Evolutionary conservation across 2,113 vertebrate genomes (phyloP).

Genomic region (Mungos mungo): DNA sequence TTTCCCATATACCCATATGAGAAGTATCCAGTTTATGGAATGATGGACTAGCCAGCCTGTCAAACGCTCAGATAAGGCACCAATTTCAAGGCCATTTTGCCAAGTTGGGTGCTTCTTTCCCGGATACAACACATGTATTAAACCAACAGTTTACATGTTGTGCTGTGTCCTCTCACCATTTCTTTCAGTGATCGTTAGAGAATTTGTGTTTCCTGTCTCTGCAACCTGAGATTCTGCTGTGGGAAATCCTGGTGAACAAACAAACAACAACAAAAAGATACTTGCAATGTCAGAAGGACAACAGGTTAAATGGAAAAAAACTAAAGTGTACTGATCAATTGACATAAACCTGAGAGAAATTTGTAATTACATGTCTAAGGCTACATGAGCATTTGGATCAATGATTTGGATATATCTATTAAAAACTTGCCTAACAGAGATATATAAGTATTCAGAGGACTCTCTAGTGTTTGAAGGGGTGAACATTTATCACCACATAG

Average conservation of each 20-base stretch:
- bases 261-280: background rate
- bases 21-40: background rate
- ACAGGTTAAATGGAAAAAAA: background rate
- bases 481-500: background rate
- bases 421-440: background rate
- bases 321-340: background rate
- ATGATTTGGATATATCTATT: background rate
- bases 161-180: background rate
- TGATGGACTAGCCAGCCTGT: background rate
- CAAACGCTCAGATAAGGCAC: background rate
- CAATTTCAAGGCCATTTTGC: background rate
- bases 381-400: background rate
- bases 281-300: background rate
- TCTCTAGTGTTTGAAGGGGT: background rate
- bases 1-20: background rate
- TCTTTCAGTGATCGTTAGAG: background rate
- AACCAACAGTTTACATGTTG: background rate
- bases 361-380: background rate
- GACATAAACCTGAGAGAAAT: background rate
- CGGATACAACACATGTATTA: background rate
- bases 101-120: background rate
- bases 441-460: background rate
- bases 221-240: background rate
- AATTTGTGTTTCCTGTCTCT: background rate
- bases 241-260: background rate